Base-by-base conservation (phyloP, 2,113 vertebrate genomes). In the Actenoides lindsayi region DNA sequence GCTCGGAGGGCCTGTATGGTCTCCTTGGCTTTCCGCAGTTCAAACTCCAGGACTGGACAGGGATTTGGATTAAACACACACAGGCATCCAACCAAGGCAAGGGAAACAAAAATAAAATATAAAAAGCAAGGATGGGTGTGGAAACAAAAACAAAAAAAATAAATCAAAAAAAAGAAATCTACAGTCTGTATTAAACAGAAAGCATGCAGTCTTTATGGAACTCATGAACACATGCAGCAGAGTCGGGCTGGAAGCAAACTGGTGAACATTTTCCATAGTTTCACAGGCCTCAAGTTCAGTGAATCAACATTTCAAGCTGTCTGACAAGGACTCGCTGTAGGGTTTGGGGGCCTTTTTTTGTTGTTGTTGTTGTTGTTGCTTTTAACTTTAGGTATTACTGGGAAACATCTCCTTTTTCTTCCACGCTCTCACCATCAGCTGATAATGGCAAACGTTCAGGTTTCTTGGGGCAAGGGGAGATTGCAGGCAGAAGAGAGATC, bases 11-110 rank as follows among this genome's bases (percentile, higher is more conserved):
- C 99, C 99, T 99, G 99, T 99, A 99, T 99, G 99, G 99, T 99
- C 98, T 99, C 99, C 99, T 99, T 99, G 99, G 99, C 99, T 99
- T 99, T 99, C 99, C 99, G 99, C 97, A 99, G 99, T 98, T 99
- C 99, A 99, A 99, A 99, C 98, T 99, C 99, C 99, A 99, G 99
- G 99, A 99, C 99, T 99, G 99, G 99, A 99, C 99, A 99, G 98
- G 99, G 98, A 99, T 99, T 99, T 99, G 99, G 98, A 99, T 98
- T 98, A 98, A 98, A 99, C 98, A 99, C 98, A 99, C 98, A 99
- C 98, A 99, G 98, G 98, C 98, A 99, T 99, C 99, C 99, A 99
- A 99, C 98, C 99, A 99, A 99, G 98, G 98, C 99, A 98, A 99
- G 98, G 98, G 98, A 98, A 98, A 98, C 98, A 98, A 98, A 99